Evolutionary conservation across 2,113 vertebrate genomes (phyloP).

Genomic region (Hyaena hyaena): DNA sequence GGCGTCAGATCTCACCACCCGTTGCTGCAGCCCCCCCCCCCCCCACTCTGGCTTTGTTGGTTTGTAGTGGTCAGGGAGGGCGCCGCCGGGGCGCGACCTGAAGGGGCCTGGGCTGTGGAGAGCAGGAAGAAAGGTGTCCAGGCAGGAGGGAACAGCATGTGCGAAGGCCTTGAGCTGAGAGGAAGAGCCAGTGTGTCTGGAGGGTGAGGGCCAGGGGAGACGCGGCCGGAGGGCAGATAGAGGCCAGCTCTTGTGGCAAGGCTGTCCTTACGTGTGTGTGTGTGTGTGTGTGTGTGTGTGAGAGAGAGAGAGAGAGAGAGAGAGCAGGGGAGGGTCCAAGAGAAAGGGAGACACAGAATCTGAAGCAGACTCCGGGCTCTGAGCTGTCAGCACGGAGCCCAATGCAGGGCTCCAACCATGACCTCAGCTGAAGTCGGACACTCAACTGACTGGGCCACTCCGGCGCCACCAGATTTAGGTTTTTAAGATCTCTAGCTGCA

Average conservation of each 20-base stretch:
- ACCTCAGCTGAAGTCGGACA: too few relatives aligned
- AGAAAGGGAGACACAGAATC: too few relatives aligned
- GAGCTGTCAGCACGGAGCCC: too few relatives aligned
- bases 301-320: too few relatives aligned
- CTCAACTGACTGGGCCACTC: too few relatives aligned
- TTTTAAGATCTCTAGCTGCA: neutral
- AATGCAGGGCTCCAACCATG: too few relatives aligned
- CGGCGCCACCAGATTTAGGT: neutral
- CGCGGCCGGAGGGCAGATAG: neutral
- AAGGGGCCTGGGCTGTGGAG: neutral
- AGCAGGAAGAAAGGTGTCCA: neutral
- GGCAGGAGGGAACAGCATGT: neutral
- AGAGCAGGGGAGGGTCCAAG: too few relatives aligned
- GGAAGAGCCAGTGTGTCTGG: neutral
- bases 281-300: neutral
- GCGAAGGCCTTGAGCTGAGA: neutral
- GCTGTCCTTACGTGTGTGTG: neutral
- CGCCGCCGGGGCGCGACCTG: too few relatives aligned
- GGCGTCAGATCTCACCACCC: accelerated
- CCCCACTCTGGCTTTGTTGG: neutral
- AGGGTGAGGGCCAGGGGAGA: accelerated
- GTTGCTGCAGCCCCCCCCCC: neutral
- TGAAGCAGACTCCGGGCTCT: too few relatives aligned
- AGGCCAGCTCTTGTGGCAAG: neutral
- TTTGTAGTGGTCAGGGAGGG: neutral